A percentile compares a stretch with the other conserved stretches of the same genome.
Conservation (phyloP, 2,888 invertebrate genomes). For the Mamestra brassicae region DNA sequence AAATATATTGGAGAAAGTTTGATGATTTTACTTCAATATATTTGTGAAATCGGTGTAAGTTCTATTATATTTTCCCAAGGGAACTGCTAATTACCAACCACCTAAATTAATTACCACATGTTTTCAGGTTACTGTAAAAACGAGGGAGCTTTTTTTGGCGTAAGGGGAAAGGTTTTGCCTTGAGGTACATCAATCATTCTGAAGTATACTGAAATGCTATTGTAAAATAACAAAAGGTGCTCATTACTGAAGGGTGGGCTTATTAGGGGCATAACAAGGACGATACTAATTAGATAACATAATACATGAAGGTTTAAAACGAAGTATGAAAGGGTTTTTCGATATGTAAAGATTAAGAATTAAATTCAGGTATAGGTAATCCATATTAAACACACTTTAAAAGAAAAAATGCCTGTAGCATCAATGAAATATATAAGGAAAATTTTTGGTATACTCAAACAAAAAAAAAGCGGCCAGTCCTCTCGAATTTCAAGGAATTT, state of each 20-base stretch:
- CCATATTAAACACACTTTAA: not conserved
- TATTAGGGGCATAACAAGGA: slow-evolving; percentile 15
- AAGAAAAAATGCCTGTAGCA: not conserved
- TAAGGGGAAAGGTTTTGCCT: slow-evolving; percentile 24
- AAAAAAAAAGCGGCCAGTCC: slow-evolving; percentile 16
- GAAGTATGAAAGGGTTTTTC: not conserved
- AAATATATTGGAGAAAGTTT: not conserved
- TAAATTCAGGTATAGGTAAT: not conserved
- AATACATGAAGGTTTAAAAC: not conserved
- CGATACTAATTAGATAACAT: slow-evolving; percentile 9
- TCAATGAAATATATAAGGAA: not conserved
- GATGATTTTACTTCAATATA: not conserved
- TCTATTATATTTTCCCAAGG: not conserved
- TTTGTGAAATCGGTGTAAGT: not conserved
- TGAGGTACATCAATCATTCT: slow-evolving; percentile 57
- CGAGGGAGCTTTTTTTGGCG: slow-evolving; percentile 7
- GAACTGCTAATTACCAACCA: slow-evolving; percentile 27
- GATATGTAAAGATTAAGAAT: too few species aligned
- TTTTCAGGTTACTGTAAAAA: slow-evolving; percentile 39
- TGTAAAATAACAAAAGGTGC: slow-evolving; percentile 34
- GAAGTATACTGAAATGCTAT: slow-evolving; percentile 28
- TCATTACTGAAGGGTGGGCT: slow-evolving; percentile 40
- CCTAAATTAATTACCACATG: slow-evolving; percentile 30
- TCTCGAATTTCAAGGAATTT: slow-evolving; percentile 32
- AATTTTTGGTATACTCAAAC: not conserved